These are phyloP conservation scores for Limosa lapponica DNA, from an alignment of 2,797 vertebrate species.

Conservation along the genomic window DNA sequence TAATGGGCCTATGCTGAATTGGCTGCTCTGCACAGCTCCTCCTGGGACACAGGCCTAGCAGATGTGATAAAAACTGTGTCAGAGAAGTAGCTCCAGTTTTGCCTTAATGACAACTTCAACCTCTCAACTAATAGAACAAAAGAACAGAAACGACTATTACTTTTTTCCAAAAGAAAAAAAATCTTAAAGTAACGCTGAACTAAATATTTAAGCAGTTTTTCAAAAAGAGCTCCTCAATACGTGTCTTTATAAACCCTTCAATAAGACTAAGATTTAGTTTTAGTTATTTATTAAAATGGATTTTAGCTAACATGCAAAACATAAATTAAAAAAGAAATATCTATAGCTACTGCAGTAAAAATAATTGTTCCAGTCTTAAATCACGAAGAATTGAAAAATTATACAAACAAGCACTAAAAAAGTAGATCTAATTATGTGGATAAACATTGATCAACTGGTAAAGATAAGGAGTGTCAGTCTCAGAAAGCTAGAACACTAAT, in stretches of 20 bases:
- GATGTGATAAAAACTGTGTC: slow-evolving; percentile 81
- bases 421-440: neutral
- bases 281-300: neutral
- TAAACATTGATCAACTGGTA: neutral
- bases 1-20: slow-evolving; percentile 82
- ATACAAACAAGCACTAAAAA: neutral
- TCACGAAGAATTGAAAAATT: slow-evolving; percentile 14
- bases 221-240: slow-evolving; percentile 47
- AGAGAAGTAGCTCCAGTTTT: slow-evolving; percentile 79
- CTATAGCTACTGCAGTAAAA: neutral
- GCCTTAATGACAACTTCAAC: slow-evolving; percentile 83
- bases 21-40: slow-evolving; percentile 74
- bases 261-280: neutral
- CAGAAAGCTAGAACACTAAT: neutral
- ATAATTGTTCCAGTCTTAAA: slow-evolving; percentile 19
- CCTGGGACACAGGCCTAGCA: slow-evolving; percentile 80
- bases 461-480: neutral
- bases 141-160: slow-evolving; percentile 67
- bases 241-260: slow-evolving; percentile 39
- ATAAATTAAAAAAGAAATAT: neutral
- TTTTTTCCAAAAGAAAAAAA: slow-evolving; percentile 52
- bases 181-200: slow-evolving; percentile 51
- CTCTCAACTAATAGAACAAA: slow-evolving; percentile 79
- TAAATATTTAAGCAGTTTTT: slow-evolving; percentile 67
- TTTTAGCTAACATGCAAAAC: slow-evolving; percentile 19